Conservation (phyloP, 2,888 invertebrate genomes). For the Dicranocentrus wangi region DNA sequence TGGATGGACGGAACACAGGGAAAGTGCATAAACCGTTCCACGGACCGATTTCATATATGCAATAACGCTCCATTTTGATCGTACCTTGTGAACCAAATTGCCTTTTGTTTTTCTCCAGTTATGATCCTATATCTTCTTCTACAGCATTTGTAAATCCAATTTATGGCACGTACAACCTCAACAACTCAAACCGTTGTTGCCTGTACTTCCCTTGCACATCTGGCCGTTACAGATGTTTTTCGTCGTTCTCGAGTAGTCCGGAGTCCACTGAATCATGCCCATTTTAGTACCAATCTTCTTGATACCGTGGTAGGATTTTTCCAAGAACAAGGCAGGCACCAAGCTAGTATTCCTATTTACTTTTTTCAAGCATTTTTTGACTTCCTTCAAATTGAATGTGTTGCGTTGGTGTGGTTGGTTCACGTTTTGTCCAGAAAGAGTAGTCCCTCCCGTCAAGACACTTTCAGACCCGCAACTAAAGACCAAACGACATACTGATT, state of each 20-base stretch:
- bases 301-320: too few relatives aligned
- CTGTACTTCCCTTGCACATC: background rate
- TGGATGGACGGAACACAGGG: too few relatives aligned
- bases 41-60: too few relatives aligned
- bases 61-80: too few relatives aligned
- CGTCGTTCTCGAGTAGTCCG: background rate
- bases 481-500: slow-evolving; percentile 44
- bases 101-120: too few relatives aligned
- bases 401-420: slow-evolving; percentile 28
- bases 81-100: too few relatives aligned
- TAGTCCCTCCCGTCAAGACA: slow-evolving; percentile 30
- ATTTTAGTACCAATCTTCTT: background rate
- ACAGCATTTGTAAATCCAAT: slow-evolving; percentile 31
- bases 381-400: background rate
- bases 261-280: slow-evolving; percentile 3
- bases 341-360: too few relatives aligned
- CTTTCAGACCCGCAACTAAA: slow-evolving; percentile 25
- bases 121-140: too few relatives aligned
- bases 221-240: background rate
- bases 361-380: slow-evolving; percentile 20
- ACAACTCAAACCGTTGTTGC: slow-evolving; percentile 3
- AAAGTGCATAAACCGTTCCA: too few relatives aligned
- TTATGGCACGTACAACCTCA: slow-evolving; percentile 26
- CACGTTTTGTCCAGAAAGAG: slow-evolving; percentile 32
- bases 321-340: too few relatives aligned